Base-by-base conservation (phyloP, 2,888 invertebrate genomes). In the Fragum sueziense region DNA sequence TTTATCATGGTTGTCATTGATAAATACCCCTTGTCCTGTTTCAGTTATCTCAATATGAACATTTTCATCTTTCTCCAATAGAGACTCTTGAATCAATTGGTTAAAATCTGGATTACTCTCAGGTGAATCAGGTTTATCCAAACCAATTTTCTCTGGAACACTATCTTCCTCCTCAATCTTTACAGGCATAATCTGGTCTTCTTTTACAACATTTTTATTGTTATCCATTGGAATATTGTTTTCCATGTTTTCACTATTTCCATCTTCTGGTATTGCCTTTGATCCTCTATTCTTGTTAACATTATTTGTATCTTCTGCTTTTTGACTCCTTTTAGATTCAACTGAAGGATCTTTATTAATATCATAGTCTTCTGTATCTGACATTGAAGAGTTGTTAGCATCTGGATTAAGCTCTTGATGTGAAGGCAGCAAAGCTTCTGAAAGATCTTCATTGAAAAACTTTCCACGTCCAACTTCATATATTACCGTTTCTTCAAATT, bases 31-130 rank as follows among this genome's bases (percentile, higher is more conserved):
- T 27, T 22, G 20, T 4, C 65, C 65, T 0, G 65, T 65, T 65
- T 65, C 65, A 27, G 47, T 65, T 20, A 65, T 65, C 41, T 65
- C 65, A 22, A 65, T 41, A 11, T 65, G 25, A n/a, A 65, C 11
- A 29, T 61, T 61, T 27, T 65, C 57, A 27, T 57, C 27, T 27
- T 25, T 57, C 25, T 57, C n/a, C 25, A n/a, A 47, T 3, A 47
- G 7, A 9, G 47, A 14, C 2, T 47, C 47, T 47, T 47, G 3
- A n/a, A n/a, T n/a, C n/a, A n/a, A n/a, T n/a, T n/a, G n/a, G n/a
- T n/a, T n/a, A n/a, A n/a, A n/a, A n/a, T n/a, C n/a, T n/a, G n/a
- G n/a, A n/a, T n/a, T n/a, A 2, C 17, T 3, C 4, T 47, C n/a
- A 2, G 4, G 4, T 4, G n/a, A 47, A 9, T 47, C 47, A 47